Evolutionary conservation across 1,140 invertebrate species (phyloP), one percentile per base, ranked within the genome.

Genomic region (Drosophila malerkotliana): DNA sequence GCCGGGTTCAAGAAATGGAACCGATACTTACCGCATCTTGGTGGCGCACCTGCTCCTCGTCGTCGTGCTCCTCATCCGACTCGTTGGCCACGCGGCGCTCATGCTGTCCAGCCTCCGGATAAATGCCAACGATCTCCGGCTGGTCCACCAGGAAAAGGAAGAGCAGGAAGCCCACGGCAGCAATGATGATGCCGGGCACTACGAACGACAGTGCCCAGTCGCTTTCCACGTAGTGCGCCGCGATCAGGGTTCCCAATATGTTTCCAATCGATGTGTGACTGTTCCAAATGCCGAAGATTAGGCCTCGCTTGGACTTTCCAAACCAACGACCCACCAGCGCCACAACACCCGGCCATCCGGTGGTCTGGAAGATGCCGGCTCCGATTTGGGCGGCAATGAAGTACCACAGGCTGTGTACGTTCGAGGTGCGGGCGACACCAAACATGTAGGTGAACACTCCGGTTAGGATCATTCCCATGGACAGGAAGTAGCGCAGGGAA

Each of bases 221-320:
- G 0, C 91, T 92, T 87, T 97, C 96, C 6, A 99, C 97, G 92
- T 95, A 99, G 39, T 94, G 89, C 0, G 96, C 97, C 7, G 98
- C 97, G 59, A 99, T 96, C 4, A 98, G 71, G 0, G 95, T 94
- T 37, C 97, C 98, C 49, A 99, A 90, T 89, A 99, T 99, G 92
- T 99, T 99, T 28, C 98, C 98, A 9, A 99, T 93, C 0, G 97
- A 98, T 0, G 98, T 99, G 79, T 99, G 98, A 1, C 98, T 98
- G 92, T 99, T 99, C 98, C 94, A 99, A 10, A 99, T 94, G 10
- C 98, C 98, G 92, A 99, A 99, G 72, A 99, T 98, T 6, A 99
- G 92, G 18, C 98, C 98, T 91, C 95, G 93, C 91, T 97, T 98
- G 15, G 95, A 94, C 92, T 97, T 98, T 1, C 98, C 98, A 93